phyloP scores from a whole-genome alignment of 2,888 invertebrate genomes.

The Nipponacmea schrenckii region DNA sequence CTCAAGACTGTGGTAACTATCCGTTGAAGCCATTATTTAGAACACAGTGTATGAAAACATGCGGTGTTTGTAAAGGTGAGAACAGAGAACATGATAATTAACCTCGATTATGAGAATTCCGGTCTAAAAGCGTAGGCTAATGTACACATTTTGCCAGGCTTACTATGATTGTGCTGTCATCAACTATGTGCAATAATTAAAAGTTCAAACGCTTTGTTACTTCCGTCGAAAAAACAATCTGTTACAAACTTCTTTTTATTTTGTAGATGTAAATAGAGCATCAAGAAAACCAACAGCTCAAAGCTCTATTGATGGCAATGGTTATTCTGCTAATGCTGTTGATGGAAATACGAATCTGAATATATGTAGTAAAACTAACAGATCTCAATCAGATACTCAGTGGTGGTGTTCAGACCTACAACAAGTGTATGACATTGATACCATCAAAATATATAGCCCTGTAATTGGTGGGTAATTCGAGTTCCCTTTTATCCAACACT shows the following conservation, averaged over 20 bases:
- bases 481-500: too few species aligned
- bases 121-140: too few species aligned
- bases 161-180: too few species aligned
- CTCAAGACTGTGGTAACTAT: not conserved
- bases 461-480: not conserved
- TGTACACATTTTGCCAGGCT: too few species aligned
- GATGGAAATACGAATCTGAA: not conserved
- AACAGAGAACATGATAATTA: too few species aligned
- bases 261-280: slow-evolving; percentile 2
- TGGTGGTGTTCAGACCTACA: not conserved
- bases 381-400: not conserved
- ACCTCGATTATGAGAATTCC: too few species aligned
- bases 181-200: too few species aligned
- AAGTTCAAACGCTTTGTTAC: too few species aligned
- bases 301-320: not conserved
- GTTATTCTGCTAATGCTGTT: not conserved
- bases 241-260: too few species aligned
- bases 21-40: not conserved
- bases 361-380: not conserved
- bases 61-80: not conserved
- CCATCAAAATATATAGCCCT: not conserved
- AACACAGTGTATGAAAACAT: not conserved
- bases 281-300: not conserved
- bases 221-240: too few species aligned
- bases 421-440: not conserved